Evolutionary conservation across 2,888 invertebrate genomes (phyloP), one percentile per base, ranked within the genome.

Genomic region (Corbicula japonica): DNA sequence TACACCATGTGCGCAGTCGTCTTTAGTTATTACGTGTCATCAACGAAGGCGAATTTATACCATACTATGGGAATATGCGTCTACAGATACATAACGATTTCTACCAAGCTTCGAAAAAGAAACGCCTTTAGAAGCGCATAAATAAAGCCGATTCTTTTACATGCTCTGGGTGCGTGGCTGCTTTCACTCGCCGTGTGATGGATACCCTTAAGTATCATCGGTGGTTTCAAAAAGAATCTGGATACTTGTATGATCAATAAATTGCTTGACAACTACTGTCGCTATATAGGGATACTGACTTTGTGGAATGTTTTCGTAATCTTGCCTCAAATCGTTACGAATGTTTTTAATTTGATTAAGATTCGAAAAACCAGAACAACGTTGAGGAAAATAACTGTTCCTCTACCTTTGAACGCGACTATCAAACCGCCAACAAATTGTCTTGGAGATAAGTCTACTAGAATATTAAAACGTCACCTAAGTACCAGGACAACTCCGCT

Each of bases 51-150:
- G 10, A 50, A 28, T 50, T 50, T 50, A 28, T 50, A 50, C 15
- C 50, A 50, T 50, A 50, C 50, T 28, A 28, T 50, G 23, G 18
- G 50, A 12, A 50, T 50, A 28, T 50, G 50, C 23, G 23, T 50
- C 23, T 28, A 50, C 28, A 50, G 50, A 21, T 50, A 28, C 28
- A 23, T 50, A 21, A 50, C 50, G 10, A 28, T 50, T 12, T 50
- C 28, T 23, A 28, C 6, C 15, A 18, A 21, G 8, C 50, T 50
- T 23, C 6, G 28, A 23, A 28, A 23, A 23, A 2, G 6, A 15
- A 48, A 15, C 1, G 23, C 4, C 3, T 5, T 28, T 28, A 21
- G 28, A 50, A 28, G 50, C 8, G 12, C 28, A 21, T 12, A 23
- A 23, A 50, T 21, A 23, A 50, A 21, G 15, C 8, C 2, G 23